Conservation (phyloP, 2,797 vertebrate genomes). For the Myiotriccus ornatus region DNA sequence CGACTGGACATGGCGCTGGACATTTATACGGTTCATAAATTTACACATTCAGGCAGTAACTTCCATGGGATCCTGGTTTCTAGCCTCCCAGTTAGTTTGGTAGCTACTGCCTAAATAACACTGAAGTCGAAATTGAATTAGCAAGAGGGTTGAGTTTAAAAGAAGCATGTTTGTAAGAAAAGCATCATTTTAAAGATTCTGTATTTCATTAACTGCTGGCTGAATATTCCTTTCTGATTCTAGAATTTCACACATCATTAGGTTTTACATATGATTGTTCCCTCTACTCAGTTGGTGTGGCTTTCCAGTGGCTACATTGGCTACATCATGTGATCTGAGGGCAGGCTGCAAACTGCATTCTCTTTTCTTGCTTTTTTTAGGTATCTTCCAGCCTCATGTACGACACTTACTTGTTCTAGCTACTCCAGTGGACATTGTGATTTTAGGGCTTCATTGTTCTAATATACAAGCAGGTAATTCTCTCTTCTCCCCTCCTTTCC, state of each 20-base stretch:
- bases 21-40: not conserved
- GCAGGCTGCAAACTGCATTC: not conserved
- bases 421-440: conserved; percentile 95
- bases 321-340: not conserved
- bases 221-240: not conserved
- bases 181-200: not conserved
- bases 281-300: not conserved
- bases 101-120: not conserved
- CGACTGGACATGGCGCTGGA: not conserved
- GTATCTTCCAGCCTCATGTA: conserved; percentile 95
- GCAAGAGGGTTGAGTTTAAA: not conserved
- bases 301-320: not conserved
- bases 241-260: not conserved
- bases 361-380: conserved; percentile 66
- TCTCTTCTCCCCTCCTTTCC: not conserved
- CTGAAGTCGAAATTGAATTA: not conserved
- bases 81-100: not conserved
- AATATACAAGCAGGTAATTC: conserved; percentile 85
- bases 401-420: conserved; percentile 92
- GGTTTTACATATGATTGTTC: not conserved
- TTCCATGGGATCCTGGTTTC: not conserved
- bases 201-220: not conserved
- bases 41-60: not conserved
- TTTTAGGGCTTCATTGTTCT: conserved; percentile 92
- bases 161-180: not conserved